Evolutionary conservation across 2,797 vertebrate species (phyloP).

Genomic region (Aphelocoma californica): DNA sequence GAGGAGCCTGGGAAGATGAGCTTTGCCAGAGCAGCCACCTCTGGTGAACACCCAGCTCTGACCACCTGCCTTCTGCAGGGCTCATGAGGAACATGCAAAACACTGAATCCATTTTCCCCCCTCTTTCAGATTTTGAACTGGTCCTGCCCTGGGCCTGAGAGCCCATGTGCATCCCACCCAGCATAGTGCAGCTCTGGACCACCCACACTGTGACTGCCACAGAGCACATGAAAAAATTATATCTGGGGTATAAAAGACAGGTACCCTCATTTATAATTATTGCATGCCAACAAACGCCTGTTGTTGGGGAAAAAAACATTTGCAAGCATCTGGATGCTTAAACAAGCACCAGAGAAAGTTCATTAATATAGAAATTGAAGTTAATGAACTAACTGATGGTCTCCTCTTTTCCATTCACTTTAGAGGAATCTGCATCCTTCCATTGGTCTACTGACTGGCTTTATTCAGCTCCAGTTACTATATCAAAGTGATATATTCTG

Average conservation of each 20-base stretch:
- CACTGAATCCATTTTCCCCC: rapidly evolving
- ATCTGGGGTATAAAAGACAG: background rate
- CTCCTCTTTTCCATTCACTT: background rate
- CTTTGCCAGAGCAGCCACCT: background rate
- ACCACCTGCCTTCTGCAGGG: background rate
- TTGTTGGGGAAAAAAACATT: background rate
- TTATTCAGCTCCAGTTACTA: conserved; percentile 15
- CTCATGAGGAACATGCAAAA: rapidly evolving
- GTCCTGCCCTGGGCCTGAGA: background rate
- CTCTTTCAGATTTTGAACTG: background rate
- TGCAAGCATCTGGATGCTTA: conserved; percentile 16
- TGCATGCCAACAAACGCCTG: background rate
- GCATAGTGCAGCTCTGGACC: background rate
- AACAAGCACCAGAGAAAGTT: conserved; percentile 44
- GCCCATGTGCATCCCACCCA: rapidly evolving
- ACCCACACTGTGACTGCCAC: rapidly evolving
- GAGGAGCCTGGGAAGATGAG: background rate
- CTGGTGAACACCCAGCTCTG: background rate
- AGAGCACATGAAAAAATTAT: rapidly evolving
- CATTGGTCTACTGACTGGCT: background rate
- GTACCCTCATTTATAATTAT: background rate
- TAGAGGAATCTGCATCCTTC: background rate
- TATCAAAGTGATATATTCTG: conserved; percentile 7
- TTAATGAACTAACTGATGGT: conserved; percentile 49
- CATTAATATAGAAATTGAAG: conserved; percentile 57